Conservation (phyloP, 2,113 vertebrate species). For the Danionella cerebrum region DNA sequence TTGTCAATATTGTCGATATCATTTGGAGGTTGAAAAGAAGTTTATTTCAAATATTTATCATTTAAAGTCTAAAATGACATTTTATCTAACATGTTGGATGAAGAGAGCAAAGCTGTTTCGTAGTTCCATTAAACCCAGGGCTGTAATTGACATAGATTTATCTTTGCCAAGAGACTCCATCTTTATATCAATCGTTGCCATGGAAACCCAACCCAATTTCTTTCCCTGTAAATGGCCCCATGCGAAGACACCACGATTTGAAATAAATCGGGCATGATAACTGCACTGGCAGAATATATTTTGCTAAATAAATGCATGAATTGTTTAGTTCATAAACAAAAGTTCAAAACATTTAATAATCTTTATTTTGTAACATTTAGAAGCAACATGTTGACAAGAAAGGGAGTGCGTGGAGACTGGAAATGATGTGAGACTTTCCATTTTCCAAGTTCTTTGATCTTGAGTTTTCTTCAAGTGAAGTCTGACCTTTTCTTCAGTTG, state of each 20-base stretch:
- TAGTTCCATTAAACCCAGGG: slow-evolving; percentile 12
- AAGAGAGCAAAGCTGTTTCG: slow-evolving; percentile 6
- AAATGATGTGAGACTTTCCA: background rate
- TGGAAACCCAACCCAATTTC: slow-evolving; percentile 58
- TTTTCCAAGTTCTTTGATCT: slow-evolving; percentile 29
- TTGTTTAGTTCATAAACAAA: too few relatives aligned
- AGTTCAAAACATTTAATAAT: too few relatives aligned
- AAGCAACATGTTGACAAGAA: background rate
- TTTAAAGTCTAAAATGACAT: too few relatives aligned
- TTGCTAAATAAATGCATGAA: too few relatives aligned
- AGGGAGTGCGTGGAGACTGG: too few relatives aligned
- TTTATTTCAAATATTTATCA: too few relatives aligned
- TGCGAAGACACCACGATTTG: too few relatives aligned
- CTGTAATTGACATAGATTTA: slow-evolving; percentile 27
- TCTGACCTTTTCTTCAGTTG: slow-evolving; percentile 35
- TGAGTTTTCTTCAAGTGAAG: slow-evolving; percentile 12
- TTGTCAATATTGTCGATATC: too few relatives aligned
- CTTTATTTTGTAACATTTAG: background rate
- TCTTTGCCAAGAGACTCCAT: slow-evolving; percentile 53
- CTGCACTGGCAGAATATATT: slow-evolving; percentile 25
- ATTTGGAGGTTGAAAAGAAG: too few relatives aligned
- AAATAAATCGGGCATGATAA: too few relatives aligned
- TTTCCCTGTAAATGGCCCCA: slow-evolving; percentile 25
- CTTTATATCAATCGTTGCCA: slow-evolving; percentile 70
- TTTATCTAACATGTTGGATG: slow-evolving; percentile 5